These are phyloP conservation scores for Xenentodon cancila DNA, from an alignment of 2,797 vertebrate species.

Conservation along the genomic window DNA sequence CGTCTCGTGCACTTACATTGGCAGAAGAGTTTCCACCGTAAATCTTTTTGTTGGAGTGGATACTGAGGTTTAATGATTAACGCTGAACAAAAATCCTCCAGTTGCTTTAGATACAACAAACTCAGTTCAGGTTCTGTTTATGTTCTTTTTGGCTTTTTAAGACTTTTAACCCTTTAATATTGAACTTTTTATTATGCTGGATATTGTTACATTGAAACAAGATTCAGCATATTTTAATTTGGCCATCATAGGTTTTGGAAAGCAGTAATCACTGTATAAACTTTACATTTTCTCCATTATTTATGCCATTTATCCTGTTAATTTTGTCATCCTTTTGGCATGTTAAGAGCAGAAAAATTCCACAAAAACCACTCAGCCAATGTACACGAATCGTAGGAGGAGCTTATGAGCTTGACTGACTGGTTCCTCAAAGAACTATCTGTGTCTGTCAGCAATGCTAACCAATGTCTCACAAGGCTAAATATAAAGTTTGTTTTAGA, in stretches of 20 bases:
- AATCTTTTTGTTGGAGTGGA: constrained; percentile 66
- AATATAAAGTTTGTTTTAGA: no score
- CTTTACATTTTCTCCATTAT: neutral
- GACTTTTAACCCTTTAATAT: constrained; percentile 6
- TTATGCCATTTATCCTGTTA: neutral
- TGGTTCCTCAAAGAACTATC: no score
- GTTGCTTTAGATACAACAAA: constrained; percentile 44
- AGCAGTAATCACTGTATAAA: neutral
- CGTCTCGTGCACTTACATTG: constrained; percentile 32
- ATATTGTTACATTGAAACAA: neutral
- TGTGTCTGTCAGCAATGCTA: no score
- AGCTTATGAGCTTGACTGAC: no score
- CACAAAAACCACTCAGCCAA: no score
- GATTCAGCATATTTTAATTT: neutral
- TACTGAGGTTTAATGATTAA: constrained; percentile 67
- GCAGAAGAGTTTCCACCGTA: constrained; percentile 39
- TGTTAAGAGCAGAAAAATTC: no score
- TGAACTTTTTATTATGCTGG: neutral
- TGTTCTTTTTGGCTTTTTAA: neutral
- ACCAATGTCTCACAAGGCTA: no score
- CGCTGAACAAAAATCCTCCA: constrained; percentile 63
- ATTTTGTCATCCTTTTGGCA: no score
- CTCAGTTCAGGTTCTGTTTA: constrained; percentile 27
- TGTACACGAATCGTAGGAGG: no score
- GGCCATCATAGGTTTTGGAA: neutral